Evolutionary conservation across 2,113 vertebrate genomes (phyloP).

Genomic region (Elanus axillaris): DNA sequence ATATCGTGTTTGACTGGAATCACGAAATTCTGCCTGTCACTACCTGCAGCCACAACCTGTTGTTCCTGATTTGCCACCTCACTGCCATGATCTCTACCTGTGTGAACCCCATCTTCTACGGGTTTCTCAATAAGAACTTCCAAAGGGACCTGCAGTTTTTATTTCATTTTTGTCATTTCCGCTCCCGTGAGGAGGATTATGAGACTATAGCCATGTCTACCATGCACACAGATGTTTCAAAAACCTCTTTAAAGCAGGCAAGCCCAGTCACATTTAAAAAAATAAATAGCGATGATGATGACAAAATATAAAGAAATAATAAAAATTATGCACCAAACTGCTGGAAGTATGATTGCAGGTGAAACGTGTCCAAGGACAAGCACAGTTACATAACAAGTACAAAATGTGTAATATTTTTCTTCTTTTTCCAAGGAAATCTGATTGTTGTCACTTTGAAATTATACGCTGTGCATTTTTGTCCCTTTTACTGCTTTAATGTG

Average conservation of each 20-base stretch:
- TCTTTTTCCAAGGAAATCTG: background rate
- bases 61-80: constrained; percentile 87
- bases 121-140: constrained; percentile 90
- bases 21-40: constrained; percentile 76
- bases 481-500: constrained; percentile 43
- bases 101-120: constrained; percentile 87
- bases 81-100: constrained; percentile 88
- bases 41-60: constrained; percentile 82
- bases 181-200: constrained; percentile 82
- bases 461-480: background rate
- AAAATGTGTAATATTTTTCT: background rate
- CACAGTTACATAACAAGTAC: constrained; percentile 24
- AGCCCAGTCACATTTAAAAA: constrained; percentile 75
- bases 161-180: constrained; percentile 83
- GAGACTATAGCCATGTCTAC: constrained; percentile 90
- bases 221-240: constrained; percentile 86
- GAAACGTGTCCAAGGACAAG: constrained; percentile 43
- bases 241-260: constrained; percentile 81
- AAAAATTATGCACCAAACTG: background rate
- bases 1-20: constrained; percentile 85
- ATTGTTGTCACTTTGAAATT: constrained; percentile 24
- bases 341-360: background rate
- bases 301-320: constrained; percentile 60
- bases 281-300: constrained; percentile 64
- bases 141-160: constrained; percentile 84